A percentile compares a stretch with the other conserved stretches of the same genome.
phyloP scores from a whole-genome alignment of 2,113 vertebrate species.

The Budorcas taxicolor region DNA sequence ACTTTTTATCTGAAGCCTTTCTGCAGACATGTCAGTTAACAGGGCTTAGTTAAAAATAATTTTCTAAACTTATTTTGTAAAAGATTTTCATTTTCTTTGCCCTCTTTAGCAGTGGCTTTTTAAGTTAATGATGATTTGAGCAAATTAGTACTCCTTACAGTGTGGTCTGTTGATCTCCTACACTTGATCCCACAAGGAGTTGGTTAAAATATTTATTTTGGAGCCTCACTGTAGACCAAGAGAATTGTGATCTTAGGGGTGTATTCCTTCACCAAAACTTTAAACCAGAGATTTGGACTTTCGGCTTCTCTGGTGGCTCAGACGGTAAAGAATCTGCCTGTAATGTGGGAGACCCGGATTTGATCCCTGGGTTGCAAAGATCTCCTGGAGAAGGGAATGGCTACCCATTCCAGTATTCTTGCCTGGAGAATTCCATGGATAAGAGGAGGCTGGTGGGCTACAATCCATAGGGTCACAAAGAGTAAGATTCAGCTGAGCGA shows the following conservation, averaged over 20 bases:
- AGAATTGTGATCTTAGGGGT: not conserved
- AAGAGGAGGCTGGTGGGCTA: not conserved
- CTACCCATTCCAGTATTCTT: not conserved
- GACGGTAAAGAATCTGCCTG: not conserved
- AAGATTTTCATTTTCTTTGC: not conserved
- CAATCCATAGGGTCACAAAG: not conserved
- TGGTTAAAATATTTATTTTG: not conserved
- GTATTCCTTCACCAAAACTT: not conserved
- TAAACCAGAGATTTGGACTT: not conserved
- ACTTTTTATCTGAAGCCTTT: constrained; percentile 35
- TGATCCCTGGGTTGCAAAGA: not conserved
- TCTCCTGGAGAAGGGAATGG: not conserved
- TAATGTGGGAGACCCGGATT: not conserved
- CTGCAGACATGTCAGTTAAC: not conserved
- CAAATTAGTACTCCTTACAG: not conserved
- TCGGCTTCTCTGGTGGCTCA: not conserved
- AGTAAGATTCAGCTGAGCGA: not conserved
- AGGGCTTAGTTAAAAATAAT: constrained; percentile 12
- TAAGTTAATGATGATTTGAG: not conserved
- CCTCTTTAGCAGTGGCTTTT: not conserved
- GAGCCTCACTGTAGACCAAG: not conserved
- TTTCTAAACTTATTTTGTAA: not conserved
- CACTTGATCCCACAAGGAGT: not conserved
- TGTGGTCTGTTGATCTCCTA: not conserved
- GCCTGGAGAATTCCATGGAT: not conserved